phyloP scores from a whole-genome alignment of 1,140 invertebrate species.

The Drosophila pandora region DNA sequence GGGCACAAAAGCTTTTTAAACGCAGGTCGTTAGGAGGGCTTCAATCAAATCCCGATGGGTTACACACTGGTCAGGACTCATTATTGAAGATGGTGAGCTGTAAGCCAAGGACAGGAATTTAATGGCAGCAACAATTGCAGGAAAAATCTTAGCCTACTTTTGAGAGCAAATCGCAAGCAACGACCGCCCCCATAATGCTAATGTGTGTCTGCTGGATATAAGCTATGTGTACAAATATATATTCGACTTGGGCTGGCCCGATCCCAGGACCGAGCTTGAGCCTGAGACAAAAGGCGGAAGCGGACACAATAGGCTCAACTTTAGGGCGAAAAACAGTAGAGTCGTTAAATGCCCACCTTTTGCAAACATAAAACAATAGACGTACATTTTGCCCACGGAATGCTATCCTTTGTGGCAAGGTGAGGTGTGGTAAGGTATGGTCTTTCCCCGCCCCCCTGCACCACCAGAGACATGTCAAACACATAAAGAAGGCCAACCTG shows the following conservation, averaged over 20 bases:
- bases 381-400: constrained; percentile 44
- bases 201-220: constrained; percentile 27
- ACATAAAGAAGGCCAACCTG: constrained; percentile 57
- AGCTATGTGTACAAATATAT: constrained; percentile 4
- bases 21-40: constrained; percentile 38
- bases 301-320: constrained; percentile 57
- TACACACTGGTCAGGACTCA: constrained; percentile 35
- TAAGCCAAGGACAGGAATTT: background rate
- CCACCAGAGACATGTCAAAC: constrained; percentile 53
- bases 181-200: constrained; percentile 28
- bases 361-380: constrained; percentile 62
- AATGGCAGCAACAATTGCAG: constrained; percentile 3
- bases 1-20: constrained; percentile 34
- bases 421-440: background rate
- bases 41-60: constrained; percentile 35
- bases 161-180: constrained; percentile 35
- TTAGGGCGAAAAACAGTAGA: constrained; percentile 48
- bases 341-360: constrained; percentile 63
- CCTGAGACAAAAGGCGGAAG: constrained; percentile 41
- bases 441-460: background rate
- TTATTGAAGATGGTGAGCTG: constrained; percentile 19
- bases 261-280: no score
- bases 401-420: constrained; percentile 19
- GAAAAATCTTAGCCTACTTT: constrained; percentile 62
- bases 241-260: constrained; percentile 7